These are phyloP conservation scores for Ciona savignyi DNA, from an alignment of 23 tunicate genomes.

Conservation along the genomic window DNA sequence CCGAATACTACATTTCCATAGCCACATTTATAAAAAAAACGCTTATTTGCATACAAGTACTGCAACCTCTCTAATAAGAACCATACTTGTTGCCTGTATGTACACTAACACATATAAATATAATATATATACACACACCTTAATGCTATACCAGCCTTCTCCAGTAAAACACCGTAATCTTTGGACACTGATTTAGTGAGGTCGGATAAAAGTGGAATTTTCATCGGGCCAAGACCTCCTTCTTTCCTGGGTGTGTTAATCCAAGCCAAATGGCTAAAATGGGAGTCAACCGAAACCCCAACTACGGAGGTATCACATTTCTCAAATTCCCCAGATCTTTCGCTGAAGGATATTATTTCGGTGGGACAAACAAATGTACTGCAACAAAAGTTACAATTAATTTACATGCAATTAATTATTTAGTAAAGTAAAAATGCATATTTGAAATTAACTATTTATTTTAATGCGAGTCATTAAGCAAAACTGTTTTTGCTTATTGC, in stretches of 20 bases:
- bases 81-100: not conserved
- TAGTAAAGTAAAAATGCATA: too few species aligned
- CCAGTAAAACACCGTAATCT: slow-evolving; percentile 98
- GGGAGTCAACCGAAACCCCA: slow-evolving; percentile 94
- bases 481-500: too few species aligned
- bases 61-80: too few species aligned
- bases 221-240: slow-evolving; percentile 87
- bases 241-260: slow-evolving; percentile 79
- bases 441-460: too few species aligned
- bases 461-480: too few species aligned
- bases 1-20: too few species aligned
- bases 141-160: slow-evolving; percentile 71
- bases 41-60: too few species aligned
- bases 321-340: slow-evolving; percentile 53
- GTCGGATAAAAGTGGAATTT: slow-evolving; percentile 82
- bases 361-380: slow-evolving; percentile 99
- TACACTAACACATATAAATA: not conserved
- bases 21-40: too few species aligned
- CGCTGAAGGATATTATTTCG: slow-evolving; percentile 91
- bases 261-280: slow-evolving; percentile 96
- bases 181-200: slow-evolving; percentile 60
- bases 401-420: too few species aligned
- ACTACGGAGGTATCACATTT: slow-evolving; percentile 54
- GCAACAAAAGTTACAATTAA: too few species aligned
- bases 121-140: slow-evolving; percentile 15